A percentile compares a stretch with the other conserved stretches of the same genome.
These are phyloP conservation scores for Orthosia cruda DNA, from an alignment of 2,888 invertebrate species.

Conservation along the genomic window DNA sequence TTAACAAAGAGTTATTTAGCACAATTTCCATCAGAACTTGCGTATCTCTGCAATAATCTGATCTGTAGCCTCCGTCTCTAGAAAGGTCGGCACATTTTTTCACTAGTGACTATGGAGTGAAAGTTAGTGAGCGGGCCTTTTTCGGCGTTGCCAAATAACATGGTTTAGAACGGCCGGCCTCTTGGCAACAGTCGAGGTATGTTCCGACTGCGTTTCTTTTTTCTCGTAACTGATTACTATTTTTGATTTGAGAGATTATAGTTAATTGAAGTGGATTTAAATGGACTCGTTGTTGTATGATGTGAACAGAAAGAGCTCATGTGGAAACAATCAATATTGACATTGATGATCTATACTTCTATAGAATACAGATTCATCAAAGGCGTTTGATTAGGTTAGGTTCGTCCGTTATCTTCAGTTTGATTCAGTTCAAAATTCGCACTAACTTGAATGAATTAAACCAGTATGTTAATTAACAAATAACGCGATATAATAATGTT, in stretches of 20 bases:
- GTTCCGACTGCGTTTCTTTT: slow-evolving; percentile 43
- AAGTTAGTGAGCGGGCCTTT: slow-evolving; percentile 84
- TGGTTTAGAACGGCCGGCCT: slow-evolving; percentile 72
- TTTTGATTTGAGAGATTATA: slow-evolving; percentile 2
- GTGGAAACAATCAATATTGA: not conserved
- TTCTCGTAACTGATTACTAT: slow-evolving; percentile 21
- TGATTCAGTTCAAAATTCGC: not conserved
- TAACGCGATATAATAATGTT: slow-evolving; percentile 1
- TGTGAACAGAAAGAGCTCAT: no score
- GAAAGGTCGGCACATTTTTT: slow-evolving; percentile 87
- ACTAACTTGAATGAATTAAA: not conserved
- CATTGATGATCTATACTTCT: not conserved
- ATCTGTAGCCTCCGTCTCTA: slow-evolving; percentile 69
- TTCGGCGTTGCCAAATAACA: slow-evolving; percentile 85
- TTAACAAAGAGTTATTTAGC: not conserved
- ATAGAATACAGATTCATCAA: not conserved
- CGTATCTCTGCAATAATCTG: slow-evolving; percentile 54
- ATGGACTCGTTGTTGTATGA: not conserved
- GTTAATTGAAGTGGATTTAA: not conserved
- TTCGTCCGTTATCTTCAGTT: not conserved
- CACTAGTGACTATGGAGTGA: slow-evolving; percentile 83
- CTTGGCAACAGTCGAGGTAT: slow-evolving; percentile 65
- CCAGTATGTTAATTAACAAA: not conserved
- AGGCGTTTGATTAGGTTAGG: no score
- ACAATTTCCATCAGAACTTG: slow-evolving; percentile 1